A percentile compares a stretch with the other conserved stretches of the same genome.
Evolutionary conservation across 53 echinoderm and acorn worm species (phyloP).

Genomic region (Zoroaster sp.): DNA sequence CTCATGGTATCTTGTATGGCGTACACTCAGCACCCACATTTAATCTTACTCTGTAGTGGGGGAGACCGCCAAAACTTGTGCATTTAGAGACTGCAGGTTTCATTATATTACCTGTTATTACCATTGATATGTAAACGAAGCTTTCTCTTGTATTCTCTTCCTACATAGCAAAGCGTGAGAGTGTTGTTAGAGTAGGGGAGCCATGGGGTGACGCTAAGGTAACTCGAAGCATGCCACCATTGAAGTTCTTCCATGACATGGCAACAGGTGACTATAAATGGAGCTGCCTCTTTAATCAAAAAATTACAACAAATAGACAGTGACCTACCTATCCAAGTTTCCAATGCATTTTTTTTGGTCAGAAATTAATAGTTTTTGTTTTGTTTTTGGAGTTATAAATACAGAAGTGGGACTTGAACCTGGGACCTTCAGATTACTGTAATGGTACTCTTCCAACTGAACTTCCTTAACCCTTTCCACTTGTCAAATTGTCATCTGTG

Average conservation of each 20-base stretch:
- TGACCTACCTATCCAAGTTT: background rate
- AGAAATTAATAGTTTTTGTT: background rate
- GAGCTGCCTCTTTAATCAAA: no score
- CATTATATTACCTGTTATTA: background rate
- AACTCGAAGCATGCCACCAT: slow-evolving; percentile 90
- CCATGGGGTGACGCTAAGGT: slow-evolving; percentile 93
- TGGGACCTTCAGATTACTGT: background rate
- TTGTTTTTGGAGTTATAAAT: background rate
- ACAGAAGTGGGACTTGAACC: background rate
- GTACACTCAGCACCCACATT: background rate
- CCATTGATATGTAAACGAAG: background rate
- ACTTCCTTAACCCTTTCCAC: no score
- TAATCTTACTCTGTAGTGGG: background rate
- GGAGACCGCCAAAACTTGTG: background rate
- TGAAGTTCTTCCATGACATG: slow-evolving; percentile 96
- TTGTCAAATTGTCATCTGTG: no score
- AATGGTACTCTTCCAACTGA: background rate
- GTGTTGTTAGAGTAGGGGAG: slow-evolving; percentile 67
- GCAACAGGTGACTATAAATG: slow-evolving; percentile 61
- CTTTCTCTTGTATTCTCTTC: background rate
- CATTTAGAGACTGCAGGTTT: no score
- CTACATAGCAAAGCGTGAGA: slow-evolving; percentile 79
- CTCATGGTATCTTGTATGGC: background rate
- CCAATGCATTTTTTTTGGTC: background rate
- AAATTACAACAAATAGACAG: background rate